Conservation (phyloP, 2,113 vertebrate species). For the Gobiocypris rarus region DNA sequence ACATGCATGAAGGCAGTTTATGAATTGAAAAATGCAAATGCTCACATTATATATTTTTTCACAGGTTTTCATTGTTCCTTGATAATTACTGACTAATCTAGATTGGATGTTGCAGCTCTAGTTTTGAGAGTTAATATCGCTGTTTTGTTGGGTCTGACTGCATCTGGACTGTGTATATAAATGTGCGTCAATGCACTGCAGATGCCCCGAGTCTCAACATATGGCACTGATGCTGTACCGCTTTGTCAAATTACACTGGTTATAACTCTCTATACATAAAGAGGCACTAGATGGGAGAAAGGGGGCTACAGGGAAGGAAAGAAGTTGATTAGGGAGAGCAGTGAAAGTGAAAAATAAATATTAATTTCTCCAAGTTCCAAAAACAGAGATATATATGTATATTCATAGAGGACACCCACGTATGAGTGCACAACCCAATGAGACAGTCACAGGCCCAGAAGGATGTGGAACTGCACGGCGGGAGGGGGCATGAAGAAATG, state of each 20-base stretch:
- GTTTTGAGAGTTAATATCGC: not conserved
- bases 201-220: conserved; percentile 11
- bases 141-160: not conserved
- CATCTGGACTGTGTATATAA: conserved; percentile 18
- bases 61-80: not conserved
- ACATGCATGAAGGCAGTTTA: too few species aligned
- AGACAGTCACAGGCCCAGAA: not conserved
- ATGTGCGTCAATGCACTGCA: not conserved
- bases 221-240: conserved; percentile 15
- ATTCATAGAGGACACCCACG: not conserved
- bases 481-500: not conserved
- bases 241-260: not conserved
- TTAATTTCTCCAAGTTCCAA: not conserved
- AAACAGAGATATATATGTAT: not conserved
- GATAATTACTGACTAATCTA: not conserved
- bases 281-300: not conserved
- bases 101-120: not conserved
- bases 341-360: not conserved
- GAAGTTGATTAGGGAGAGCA: conserved; percentile 12
- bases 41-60: too few species aligned
- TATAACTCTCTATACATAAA: not conserved
- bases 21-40: too few species aligned
- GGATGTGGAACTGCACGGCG: not conserved
- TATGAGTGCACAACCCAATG: conserved; percentile 19
- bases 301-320: not conserved